Base-by-base conservation (phyloP, 2,888 invertebrate genomes). In the Lomographa bimaculata region DNA sequence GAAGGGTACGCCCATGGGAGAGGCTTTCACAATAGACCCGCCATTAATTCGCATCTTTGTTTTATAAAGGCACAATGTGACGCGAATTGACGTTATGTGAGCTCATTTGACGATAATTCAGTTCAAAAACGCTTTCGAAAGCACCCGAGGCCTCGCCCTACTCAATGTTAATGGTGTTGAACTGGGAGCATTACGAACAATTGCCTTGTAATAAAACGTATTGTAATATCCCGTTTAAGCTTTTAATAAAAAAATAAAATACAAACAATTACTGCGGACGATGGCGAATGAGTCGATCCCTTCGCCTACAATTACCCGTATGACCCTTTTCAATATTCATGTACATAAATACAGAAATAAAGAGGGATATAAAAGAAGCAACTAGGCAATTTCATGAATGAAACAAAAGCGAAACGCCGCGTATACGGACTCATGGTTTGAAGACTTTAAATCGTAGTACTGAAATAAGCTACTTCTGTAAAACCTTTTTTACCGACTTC, bases 1-100 rank as follows among this genome's bases (percentile, higher is more conserved):
- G 85, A 82, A 84, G 81, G 84, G 79, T 80, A 73, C 72, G 70
- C 86, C 78, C 83, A 54, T 51, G 84, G 83, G 86, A 80, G 72
- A 46, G 57, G 71, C 83, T 73, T 71, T 79, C 80, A 83, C 81
- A 84, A 84, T 83, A 78, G 85, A 78, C 83, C 81, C 69, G 67
- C 81, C 83, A 86, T 86, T 86, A 87, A 86, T 84, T 83, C 84
- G 73, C 78, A 82, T 85, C 84, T 85, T 86, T 85, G 85, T 85
- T 85, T 85, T 82, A 82, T 81, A 83, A 80, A 83, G 45, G 79
- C 76, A 73, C 71, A 64, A 73, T 80, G 79, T 79, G 83, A 84
- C 80, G 76, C 65, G 74, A 77, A 80, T 79, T 74, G 81, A 81
- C 80, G 73, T 76, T 75, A 74, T 71, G 72, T 66, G 71, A 78